A percentile compares a stretch with the other conserved stretches of the same genome.
phyloP scores from a whole-genome alignment of 2,113 vertebrate genomes.

The Oriolus oriolus region DNA sequence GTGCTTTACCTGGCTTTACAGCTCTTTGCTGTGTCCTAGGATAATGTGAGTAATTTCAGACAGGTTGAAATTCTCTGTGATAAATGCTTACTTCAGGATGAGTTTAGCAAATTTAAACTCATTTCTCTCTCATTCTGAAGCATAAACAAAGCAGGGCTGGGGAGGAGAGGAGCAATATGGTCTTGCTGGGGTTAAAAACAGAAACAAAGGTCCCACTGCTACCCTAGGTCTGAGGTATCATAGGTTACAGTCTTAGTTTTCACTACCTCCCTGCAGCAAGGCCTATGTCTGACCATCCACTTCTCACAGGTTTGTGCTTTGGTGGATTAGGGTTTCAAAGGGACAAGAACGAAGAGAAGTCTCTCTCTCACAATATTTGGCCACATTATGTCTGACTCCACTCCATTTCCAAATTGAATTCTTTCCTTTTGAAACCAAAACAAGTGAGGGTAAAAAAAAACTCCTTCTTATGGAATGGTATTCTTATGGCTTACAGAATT shows the following conservation, averaged over 20 bases:
- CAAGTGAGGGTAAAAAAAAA: accelerated
- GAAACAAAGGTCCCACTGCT: neutral
- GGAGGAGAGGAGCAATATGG: neutral
- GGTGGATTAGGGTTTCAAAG: neutral
- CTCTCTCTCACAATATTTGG: neutral
- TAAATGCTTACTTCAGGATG: neutral
- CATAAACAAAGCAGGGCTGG: neutral
- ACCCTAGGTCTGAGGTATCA: accelerated
- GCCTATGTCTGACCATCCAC: no score
- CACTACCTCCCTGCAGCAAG: neutral
- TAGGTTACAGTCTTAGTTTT: neutral
- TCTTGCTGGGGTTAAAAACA: neutral
- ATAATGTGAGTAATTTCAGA: neutral
- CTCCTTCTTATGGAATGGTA: neutral
- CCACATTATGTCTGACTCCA: neutral
- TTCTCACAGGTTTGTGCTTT: neutral
- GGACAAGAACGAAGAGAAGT: neutral
- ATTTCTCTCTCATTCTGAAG: neutral
- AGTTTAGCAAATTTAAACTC: neutral
- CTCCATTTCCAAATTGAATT: neutral
- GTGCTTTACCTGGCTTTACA: neutral
- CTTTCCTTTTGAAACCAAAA: neutral
- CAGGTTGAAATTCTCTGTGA: neutral
- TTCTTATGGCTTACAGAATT: neutral
- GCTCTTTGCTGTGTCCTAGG: neutral